A percentile compares a stretch with the other conserved stretches of the same genome.
Evolutionary conservation across 2,797 vertebrate species (phyloP).

Genomic region (Ibycter americanus): DNA sequence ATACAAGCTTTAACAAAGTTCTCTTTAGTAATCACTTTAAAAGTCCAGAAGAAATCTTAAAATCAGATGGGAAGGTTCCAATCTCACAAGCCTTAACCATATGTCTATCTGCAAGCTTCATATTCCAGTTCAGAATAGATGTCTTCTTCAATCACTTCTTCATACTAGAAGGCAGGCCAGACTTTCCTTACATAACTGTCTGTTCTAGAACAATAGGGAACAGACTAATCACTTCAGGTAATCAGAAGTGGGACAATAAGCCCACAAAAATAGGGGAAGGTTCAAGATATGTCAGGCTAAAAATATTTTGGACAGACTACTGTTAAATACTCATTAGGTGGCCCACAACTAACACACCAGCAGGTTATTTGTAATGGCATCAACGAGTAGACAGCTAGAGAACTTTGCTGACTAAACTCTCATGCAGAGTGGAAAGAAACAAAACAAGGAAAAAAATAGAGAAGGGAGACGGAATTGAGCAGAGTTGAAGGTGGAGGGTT

Average conservation of each 20-base stretch:
- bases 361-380: not conserved
- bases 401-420: not conserved
- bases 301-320: not conserved
- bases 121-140: not conserved
- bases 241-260: not conserved
- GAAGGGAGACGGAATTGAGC: not conserved
- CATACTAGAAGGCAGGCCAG: not conserved
- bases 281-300: not conserved
- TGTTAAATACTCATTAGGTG: not conserved
- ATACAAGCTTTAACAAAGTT: not conserved
- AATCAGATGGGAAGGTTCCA: not conserved
- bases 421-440: not conserved
- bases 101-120: not conserved
- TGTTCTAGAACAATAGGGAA: not conserved
- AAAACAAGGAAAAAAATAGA: not conserved
- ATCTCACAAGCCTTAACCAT: not conserved
- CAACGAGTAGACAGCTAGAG: not conserved
- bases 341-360: not conserved
- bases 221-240: not conserved
- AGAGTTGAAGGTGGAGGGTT: not conserved
- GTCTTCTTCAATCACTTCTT: not conserved
- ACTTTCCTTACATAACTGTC: not conserved
- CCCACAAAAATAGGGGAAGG: not conserved
- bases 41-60: not conserved
- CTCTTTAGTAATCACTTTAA: not conserved